Conservation (phyloP, 2,113 vertebrate species). For the Albula goreensis region DNA sequence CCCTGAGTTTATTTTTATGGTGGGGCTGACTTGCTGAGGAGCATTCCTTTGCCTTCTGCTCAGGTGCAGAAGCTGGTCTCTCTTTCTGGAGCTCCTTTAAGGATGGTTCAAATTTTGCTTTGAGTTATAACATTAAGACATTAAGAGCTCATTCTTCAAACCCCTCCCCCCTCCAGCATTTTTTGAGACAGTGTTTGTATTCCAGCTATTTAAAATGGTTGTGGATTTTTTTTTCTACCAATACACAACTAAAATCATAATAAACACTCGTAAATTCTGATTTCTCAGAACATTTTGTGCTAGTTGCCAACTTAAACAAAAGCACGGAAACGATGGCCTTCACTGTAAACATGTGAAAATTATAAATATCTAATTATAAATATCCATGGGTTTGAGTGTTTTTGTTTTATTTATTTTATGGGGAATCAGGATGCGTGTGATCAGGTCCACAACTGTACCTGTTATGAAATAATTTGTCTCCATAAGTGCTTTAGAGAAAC, state of each 20-base stretch:
- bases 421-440: too few species aligned
- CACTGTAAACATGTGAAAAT: neutral
- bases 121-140: neutral
- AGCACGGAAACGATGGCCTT: too few species aligned
- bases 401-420: neutral
- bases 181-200: too few species aligned
- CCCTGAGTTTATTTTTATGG: neutral
- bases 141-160: too few species aligned
- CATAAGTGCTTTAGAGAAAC: constrained; percentile 1
- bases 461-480: neutral
- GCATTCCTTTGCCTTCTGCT: neutral
- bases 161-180: too few species aligned
- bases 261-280: too few species aligned
- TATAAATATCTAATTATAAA: neutral
- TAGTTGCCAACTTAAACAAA: too few species aligned
- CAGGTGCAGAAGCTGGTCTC: neutral
- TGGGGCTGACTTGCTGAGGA: neutral
- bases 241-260: too few species aligned
- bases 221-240: too few species aligned
- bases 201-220: too few species aligned
- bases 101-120: neutral
- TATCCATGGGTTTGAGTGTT: neutral
- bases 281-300: too few species aligned
- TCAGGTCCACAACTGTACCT: neutral
- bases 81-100: too few species aligned